Evolutionary conservation across 2,797 vertebrate genomes (phyloP).

Genomic region (Pseudomugil tenellus): DNA sequence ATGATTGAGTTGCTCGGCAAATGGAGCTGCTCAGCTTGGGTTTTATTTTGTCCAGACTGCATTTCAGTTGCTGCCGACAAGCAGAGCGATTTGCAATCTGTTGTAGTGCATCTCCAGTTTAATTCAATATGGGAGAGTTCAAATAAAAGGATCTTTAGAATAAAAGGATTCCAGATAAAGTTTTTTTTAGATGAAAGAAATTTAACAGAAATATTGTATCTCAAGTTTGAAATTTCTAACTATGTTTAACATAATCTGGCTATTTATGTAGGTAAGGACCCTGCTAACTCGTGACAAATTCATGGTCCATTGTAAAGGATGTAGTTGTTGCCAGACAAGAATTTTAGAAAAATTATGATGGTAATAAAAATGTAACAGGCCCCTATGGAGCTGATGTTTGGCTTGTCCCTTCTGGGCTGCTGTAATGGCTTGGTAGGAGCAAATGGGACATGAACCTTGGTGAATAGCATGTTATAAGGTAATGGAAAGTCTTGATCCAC

Average conservation of each 20-base stretch:
- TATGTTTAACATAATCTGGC: not conserved
- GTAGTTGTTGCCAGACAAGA: not conserved
- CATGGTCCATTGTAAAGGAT: not conserved
- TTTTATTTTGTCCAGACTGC: not conserved
- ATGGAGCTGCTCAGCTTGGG: not conserved
- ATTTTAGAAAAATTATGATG: not conserved
- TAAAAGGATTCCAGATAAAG: too few relatives aligned
- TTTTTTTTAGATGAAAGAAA: too few relatives aligned
- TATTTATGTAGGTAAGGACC: not conserved
- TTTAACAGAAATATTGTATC: not conserved
- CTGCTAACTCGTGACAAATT: not conserved
- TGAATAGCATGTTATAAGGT: too few relatives aligned
- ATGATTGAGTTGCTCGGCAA: not conserved
- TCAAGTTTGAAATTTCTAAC: not conserved
- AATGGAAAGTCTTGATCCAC: not conserved
- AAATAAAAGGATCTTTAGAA: not conserved
- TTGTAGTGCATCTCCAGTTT: not conserved
- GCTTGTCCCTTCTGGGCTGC: not conserved
- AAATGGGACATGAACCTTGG: not conserved
- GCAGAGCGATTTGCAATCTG: not conserved
- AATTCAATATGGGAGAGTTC: not conserved
- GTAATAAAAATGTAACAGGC: not conserved
- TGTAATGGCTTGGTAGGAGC: not conserved
- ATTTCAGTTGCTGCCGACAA: slow-evolving; percentile 6
- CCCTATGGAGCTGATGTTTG: not conserved